Base-by-base conservation (phyloP, 1,140 invertebrate genomes). In the Conus ventricosus region DNA sequence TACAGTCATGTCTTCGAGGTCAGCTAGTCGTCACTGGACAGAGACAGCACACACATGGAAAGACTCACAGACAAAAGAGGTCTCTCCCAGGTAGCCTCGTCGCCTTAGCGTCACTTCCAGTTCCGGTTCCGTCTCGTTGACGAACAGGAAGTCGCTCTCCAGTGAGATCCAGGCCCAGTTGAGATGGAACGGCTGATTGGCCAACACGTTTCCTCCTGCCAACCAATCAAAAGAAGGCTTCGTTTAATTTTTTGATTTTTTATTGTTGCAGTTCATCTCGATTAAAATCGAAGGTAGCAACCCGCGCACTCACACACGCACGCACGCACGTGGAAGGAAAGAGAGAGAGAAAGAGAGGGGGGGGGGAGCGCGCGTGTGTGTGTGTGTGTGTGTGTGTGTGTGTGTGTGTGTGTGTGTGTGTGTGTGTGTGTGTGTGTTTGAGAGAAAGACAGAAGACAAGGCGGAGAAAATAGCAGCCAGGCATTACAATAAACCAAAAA, bases 81-180 rank as follows among this genome's bases (percentile, higher is more conserved):
- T 95, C 88, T 95, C 94, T 25, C 93, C 94, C 2, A 95, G 90
- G 83, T 95, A 95, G 6, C 95, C 95, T 87, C 94, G 92, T 25
- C 95, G 87, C 11, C 91, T 75, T 5, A 95, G 90, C 10, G 88
- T 93, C 10, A 95, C 91, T 11, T 93, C 91, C 1, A 95, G 87
- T 27, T 84, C 88, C 25, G 92, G 87, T 13, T 94, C 90, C 0
- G 93, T 94, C 88, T 95, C 95, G 83, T 94, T 93, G 17, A 94
- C 90, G 8, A 83, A 87, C 80, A 94, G 92, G 20, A 90, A 85
- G 78, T 92, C 91, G 20, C 89, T 90, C 51, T 92, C 93, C 80
- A 95, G 92, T 3, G 92, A 94, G 53, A 95, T 93, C 94, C 94
- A 95, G 15, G 95, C 93, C 95, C 95, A 95, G 91, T 94, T 94